Evolutionary conservation across 2,797 vertebrate species (phyloP), one percentile per base, ranked within the genome.

Genomic region (Chanos chanos): DNA sequence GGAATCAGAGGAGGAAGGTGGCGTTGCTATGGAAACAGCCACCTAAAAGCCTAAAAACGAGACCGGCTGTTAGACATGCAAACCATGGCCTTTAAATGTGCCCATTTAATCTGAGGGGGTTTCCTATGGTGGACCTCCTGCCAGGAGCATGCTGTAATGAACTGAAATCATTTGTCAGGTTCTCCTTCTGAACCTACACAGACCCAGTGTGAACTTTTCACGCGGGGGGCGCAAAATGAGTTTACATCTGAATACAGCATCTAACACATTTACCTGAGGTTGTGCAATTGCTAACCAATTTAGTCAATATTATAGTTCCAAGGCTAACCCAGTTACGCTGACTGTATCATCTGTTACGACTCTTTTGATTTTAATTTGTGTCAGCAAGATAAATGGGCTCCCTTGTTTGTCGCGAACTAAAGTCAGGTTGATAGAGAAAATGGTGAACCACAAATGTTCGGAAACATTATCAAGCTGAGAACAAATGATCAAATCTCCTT

Each of bases 301-400:
- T 76, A 70, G 41, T 5, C 34, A 9, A 25, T 47, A 61, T 59
- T 28, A 15, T 28, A 40, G 61, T n/a, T 31, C 18, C 37, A 34
- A 80, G 83, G 87, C 88, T 96, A 97, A 98, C 93, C 89, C 90
- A 89, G 95, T 98, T 96, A 96, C 81, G 88, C 89, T 88, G 85
- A 78, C 85, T 74, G 78, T 84, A 88, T 93, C 94, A 92, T 95
- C 93, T 91, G 91, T 94, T 94, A 93, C 86, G 89, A 90, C 89
- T 92, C 89, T 89, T 90, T 88, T 89, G 89, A 91, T 92, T 93
- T 89, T 93, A 92, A 97, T 98, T 94, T 96, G 87, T 94, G 96
- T 97, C 94, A 86, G 90, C 79, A 93, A 96, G 95, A 99, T 90
- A 91, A 95, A 97, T 97, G 90, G 83, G 87, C 77, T 78, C 66